Conservation (phyloP, 2,113 vertebrate genomes). For the Lophochroa leadbeateri region DNA sequence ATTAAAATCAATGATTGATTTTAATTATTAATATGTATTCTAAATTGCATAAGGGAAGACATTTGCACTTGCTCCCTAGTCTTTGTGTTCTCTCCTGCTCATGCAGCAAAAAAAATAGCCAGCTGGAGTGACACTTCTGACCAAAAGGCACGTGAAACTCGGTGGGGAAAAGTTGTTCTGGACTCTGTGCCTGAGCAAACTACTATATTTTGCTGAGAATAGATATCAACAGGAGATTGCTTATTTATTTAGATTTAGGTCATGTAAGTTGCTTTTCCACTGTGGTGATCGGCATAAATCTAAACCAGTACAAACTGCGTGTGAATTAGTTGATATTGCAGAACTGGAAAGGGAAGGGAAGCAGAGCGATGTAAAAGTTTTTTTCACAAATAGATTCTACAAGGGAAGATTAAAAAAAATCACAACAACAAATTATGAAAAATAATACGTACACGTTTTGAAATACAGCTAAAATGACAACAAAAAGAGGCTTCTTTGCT, state of each 20-base stretch:
- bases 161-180: neutral
- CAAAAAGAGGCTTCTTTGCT: neutral
- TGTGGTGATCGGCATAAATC: too few species aligned
- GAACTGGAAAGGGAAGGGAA: too few species aligned
- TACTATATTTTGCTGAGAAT: neutral
- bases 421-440: too few species aligned
- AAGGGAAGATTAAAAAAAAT: too few species aligned
- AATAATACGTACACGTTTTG: too few species aligned
- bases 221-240: neutral
- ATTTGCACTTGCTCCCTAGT: neutral
- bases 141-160: neutral
- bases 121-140: neutral
- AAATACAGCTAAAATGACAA: too few species aligned
- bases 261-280: neutral
- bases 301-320: too few species aligned
- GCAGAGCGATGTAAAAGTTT: too few species aligned
- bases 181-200: conserved; percentile 31
- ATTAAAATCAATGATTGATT: neutral
- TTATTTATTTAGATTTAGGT: neutral
- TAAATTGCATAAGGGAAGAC: neutral
- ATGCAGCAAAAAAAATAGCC: neutral
- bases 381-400: too few species aligned
- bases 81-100: neutral
- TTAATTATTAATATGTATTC: neutral
- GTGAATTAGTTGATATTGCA: too few species aligned